Conservation (phyloP, 2,113 vertebrate species). For the Onychorhynchus coronatus region DNA sequence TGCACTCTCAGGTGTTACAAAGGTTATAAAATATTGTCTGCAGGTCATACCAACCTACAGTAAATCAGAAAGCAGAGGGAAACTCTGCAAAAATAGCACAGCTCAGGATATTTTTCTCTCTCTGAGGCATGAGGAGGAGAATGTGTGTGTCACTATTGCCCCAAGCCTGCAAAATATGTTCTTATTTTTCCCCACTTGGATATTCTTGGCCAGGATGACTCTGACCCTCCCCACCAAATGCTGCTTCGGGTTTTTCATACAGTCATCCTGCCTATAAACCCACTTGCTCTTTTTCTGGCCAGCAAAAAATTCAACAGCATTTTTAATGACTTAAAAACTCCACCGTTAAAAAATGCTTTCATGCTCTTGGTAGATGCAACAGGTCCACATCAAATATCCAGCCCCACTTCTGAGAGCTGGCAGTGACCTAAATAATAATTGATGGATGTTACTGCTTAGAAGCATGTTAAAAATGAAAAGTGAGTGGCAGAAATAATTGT, state of each 20-base stretch:
- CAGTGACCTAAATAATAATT: not conserved
- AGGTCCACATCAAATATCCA: not conserved
- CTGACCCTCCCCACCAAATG: not conserved
- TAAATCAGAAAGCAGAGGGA: not conserved
- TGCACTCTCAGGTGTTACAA: not conserved
- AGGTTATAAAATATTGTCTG: not conserved
- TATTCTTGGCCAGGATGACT: not conserved
- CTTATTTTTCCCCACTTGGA: not conserved
- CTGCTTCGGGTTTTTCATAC: not conserved
- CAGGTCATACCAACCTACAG: rapidly evolving
- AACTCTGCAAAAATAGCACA: not conserved
- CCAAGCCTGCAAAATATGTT: not conserved
- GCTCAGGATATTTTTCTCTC: not conserved
- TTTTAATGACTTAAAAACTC: not conserved
- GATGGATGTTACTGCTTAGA: not conserved
- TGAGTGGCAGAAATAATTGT: not conserved
- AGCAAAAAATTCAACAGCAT: not conserved
- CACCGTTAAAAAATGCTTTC: not conserved
- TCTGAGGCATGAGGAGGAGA: not conserved
- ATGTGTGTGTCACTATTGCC: not conserved
- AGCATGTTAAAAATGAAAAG: not conserved
- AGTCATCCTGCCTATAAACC: not conserved
- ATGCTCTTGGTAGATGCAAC: not conserved
- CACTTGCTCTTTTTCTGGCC: not conserved
- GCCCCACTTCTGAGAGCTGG: not conserved